phyloP scores from a whole-genome alignment of 2,888 invertebrate species.

The Dascillus cervinus region DNA sequence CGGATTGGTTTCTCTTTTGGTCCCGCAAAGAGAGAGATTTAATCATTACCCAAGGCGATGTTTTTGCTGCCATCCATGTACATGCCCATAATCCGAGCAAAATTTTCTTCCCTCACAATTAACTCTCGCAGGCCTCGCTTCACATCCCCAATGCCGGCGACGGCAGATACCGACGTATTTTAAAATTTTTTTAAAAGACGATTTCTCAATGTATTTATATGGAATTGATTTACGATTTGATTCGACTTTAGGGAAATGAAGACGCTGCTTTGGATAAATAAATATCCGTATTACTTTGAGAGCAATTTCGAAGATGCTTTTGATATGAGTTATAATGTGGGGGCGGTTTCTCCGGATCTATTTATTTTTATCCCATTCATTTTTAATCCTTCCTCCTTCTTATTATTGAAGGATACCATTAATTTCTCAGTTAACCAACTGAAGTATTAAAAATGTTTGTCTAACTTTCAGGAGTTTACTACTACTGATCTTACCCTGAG shows the following conservation, averaged over 20 bases:
- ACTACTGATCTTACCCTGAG: no score
- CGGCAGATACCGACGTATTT: constrained; percentile 8
- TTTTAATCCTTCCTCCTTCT: no score
- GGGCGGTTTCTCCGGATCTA: no score
- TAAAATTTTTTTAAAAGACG: constrained; percentile 7
- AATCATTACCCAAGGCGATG: constrained; percentile 22
- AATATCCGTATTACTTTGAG: no score
- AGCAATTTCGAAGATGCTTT: no score
- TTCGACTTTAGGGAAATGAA: constrained; percentile 22
- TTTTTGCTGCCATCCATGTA: constrained; percentile 12
- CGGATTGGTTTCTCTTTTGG: constrained; percentile 34
- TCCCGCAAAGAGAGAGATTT: constrained; percentile 26
- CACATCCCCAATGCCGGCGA: neutral
- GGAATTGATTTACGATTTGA: constrained; percentile 25
- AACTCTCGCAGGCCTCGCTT: constrained; percentile 2
- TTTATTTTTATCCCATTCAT: no score
- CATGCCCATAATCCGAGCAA: constrained; percentile 9
- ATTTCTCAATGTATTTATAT: constrained; percentile 17
- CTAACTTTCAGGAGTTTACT: no score
- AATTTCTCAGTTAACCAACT: no score
- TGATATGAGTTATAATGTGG: no score
- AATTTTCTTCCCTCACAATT: constrained; percentile 4
- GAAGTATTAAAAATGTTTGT: no score
- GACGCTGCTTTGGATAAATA: no score
- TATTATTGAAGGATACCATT: no score